Evolutionary conservation across 2,888 invertebrate genomes (phyloP), one percentile per base, ranked within the genome.

Genomic region (Drepanosiphum platanoidis): DNA sequence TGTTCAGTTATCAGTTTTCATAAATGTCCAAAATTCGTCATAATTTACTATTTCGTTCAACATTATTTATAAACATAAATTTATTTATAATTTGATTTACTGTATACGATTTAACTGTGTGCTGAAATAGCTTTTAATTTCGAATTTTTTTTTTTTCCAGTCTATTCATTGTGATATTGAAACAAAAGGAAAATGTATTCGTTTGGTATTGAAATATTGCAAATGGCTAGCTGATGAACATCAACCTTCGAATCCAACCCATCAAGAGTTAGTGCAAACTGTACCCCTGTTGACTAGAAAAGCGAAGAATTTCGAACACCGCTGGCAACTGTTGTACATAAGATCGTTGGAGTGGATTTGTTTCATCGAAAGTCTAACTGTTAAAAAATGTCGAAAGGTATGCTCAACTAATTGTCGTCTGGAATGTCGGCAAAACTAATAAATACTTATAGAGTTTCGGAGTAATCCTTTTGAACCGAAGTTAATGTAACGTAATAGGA

Each of bases 281-380:
- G 89, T 89, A 75, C 89, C 88, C 7, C 88, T 88, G 75, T 89
- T 90, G 88, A 90, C 91, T 88, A 90, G 92, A 88, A 92, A 91
- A 86, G 95, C 94, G 87, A 92, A 92, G 86, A 93, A 93, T 87
- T 92, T 97, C 88, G 96, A 97, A 90, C 92, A 94, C 87, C 94
- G 96, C 89, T 97, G 96, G 95, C 97, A 97, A 90, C 93, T 95
- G 88, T 92, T 97, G 88, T 97, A 95, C 92, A 91, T 97, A 88
- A 92, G 95, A 88, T 95, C 96, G 84, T 92, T 97, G 89, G 97
- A 97, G 93, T 95, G 96, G 93, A 96, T 96, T 92, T 95, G 95
- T 90, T 94, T 96, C 90, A 92, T 97, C 89, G 97, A 97, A 90
- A 94, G 94, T 88, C 92, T 95, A 9, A 52, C 77, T 8, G 68